Percentiles rank a stretch among this genome's conserved stretches.
Conservation (phyloP, 2,113 vertebrate species). For the Dascyllus trimaculatus region DNA sequence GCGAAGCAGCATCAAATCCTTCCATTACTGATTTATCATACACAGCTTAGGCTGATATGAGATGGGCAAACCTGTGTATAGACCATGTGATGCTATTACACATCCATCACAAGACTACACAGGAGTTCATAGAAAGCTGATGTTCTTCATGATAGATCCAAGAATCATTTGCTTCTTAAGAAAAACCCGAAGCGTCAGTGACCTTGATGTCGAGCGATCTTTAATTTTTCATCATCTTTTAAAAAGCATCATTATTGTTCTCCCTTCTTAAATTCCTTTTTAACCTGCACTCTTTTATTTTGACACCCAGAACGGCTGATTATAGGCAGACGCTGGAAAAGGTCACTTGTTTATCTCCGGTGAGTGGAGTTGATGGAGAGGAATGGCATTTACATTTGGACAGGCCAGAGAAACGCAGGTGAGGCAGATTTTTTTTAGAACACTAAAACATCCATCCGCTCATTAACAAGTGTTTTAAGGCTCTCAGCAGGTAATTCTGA, state of each 20-base stretch:
- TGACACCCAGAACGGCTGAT: slow-evolving; percentile 40
- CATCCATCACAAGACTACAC: slow-evolving; percentile 12
- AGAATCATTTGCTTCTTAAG: slow-evolving; percentile 11
- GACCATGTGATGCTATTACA: slow-evolving; percentile 33
- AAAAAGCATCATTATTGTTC: background rate
- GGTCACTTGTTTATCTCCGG: slow-evolving; percentile 67
- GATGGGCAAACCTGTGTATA: slow-evolving; percentile 39
- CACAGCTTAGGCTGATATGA: slow-evolving; percentile 38
- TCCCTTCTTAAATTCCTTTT: background rate
- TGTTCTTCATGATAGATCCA: slow-evolving; percentile 13
- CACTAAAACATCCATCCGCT: slow-evolving; percentile 1
- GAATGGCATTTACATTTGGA: slow-evolving; percentile 66
- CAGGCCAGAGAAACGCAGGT: slow-evolving; percentile 40
- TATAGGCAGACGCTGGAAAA: slow-evolving; percentile 61
- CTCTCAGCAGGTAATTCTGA: slow-evolving; percentile 1
- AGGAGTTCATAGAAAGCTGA: slow-evolving; percentile 16
- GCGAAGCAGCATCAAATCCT: slow-evolving; percentile 70
- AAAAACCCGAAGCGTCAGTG: slow-evolving; percentile 14
- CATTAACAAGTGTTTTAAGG: slow-evolving; percentile 2
- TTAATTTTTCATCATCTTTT: slow-evolving; percentile 7
- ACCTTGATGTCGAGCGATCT: background rate
- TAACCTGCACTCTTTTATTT: slow-evolving; percentile 11
- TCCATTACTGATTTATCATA: slow-evolving; percentile 76
- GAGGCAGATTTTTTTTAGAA: slow-evolving; percentile 21
- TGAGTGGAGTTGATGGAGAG: slow-evolving; percentile 67